Evolutionary conservation across 2,797 vertebrate genomes (phyloP).

Genomic region (Myotis myotis): DNA sequence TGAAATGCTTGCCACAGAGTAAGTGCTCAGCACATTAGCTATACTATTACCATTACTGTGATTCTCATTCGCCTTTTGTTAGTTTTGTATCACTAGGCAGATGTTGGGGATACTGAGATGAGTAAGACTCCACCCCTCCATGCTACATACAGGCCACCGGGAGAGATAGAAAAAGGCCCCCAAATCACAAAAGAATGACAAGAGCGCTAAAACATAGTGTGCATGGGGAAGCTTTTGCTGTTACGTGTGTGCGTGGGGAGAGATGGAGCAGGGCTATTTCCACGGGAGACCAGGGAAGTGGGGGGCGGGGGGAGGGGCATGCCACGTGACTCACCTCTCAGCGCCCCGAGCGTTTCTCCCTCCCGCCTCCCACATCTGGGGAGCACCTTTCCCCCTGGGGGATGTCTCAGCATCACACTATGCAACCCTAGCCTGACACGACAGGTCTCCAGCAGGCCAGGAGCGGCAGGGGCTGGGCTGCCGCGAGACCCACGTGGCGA

Average conservation of each 20-base stretch:
- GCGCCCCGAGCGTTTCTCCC: rapidly evolving
- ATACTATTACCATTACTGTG: background rate
- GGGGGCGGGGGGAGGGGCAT: rapidly evolving
- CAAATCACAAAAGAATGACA: background rate
- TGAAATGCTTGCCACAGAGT: background rate
- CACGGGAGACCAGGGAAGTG: rapidly evolving
- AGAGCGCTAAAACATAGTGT: background rate
- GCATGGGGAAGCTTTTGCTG: background rate
- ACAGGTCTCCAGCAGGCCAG: background rate
- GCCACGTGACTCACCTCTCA: background rate
- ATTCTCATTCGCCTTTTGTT: background rate
- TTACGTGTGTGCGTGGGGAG: background rate
- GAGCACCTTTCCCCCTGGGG: slow-evolving; percentile 33
- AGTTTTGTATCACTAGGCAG: background rate
- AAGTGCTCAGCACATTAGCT: background rate
- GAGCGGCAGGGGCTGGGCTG: background rate
- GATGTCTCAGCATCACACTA: slow-evolving; percentile 6
- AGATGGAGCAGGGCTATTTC: background rate
- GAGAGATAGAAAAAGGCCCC: background rate
- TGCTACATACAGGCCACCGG: background rate
- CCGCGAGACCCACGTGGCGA: background rate
- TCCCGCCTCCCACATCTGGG: slow-evolving; percentile 39
- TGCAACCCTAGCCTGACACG: background rate
- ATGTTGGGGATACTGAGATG: background rate
- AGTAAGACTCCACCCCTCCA: background rate